These are phyloP conservation scores for Drosophila anomelani DNA, from an alignment of 2,888 invertebrate genomes.

Conservation along the genomic window DNA sequence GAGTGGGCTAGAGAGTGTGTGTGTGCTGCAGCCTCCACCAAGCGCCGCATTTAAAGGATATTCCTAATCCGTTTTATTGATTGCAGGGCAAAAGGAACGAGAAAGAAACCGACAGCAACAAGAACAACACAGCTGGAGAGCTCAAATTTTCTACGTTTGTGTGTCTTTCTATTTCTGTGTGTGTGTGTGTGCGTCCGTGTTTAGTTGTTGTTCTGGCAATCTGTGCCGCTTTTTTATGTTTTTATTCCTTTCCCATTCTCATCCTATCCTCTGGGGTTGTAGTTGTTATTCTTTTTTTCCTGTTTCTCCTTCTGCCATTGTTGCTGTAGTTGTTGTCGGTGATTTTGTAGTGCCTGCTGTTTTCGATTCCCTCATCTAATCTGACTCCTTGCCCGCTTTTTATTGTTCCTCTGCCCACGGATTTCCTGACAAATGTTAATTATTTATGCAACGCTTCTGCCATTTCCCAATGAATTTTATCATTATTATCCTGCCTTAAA, in stretches of 20 bases:
- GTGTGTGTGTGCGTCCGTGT: conserved; percentile 25
- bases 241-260: conserved; percentile 50
- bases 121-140: conserved; percentile 69
- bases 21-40: conserved; percentile 51
- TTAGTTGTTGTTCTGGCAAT: conserved; percentile 62
- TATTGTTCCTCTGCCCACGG: conserved; percentile 26
- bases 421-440: conserved; percentile 37
- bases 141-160: conserved; percentile 29
- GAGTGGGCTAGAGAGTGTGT: conserved; percentile 21
- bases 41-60: conserved; percentile 76
- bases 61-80: conserved; percentile 81
- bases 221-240: conserved; percentile 67
- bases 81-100: conserved; percentile 60
- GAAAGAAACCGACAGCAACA: conserved; percentile 24
- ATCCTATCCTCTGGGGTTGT: conserved; percentile 50
- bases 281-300: conserved; percentile 48
- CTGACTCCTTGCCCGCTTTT: conserved; percentile 28
- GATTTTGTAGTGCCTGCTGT: conserved; percentile 41
- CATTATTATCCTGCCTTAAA: neutral
- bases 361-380: conserved; percentile 32
- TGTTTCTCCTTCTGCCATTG: conserved; percentile 9
- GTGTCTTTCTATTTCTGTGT: conserved; percentile 16
- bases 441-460: conserved; percentile 24
- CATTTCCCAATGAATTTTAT: conserved; percentile 2
- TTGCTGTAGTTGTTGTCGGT: conserved; percentile 25